These are phyloP conservation scores for Nomada fabriciana DNA, from an alignment of 2,888 invertebrate genomes.

Conservation along the genomic window DNA sequence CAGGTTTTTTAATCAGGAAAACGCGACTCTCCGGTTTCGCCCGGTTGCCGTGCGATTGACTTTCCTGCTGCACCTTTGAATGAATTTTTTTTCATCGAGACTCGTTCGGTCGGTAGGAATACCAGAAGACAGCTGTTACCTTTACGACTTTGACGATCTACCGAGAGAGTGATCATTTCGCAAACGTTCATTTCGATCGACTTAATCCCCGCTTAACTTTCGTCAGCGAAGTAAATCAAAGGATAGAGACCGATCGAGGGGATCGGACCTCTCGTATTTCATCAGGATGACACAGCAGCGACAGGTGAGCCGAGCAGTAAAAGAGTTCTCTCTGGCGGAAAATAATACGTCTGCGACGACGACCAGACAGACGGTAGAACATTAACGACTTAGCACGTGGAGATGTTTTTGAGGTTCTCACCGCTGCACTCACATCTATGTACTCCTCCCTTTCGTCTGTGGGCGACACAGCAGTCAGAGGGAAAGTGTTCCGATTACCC, in stretches of 20 bases:
- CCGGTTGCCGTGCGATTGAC: slow-evolving; percentile 38
- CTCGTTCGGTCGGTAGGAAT: slow-evolving; percentile 8
- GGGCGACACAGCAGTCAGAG: background rate
- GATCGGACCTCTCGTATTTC: background rate
- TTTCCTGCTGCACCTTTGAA: slow-evolving; percentile 38
- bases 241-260: background rate
- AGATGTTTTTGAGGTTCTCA: slow-evolving; percentile 17
- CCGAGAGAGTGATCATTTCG: too few relatives aligned
- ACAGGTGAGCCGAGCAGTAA: background rate
- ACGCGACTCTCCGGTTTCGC: slow-evolving; percentile 14
- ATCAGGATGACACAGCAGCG: background rate
- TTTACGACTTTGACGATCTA: slow-evolving; percentile 8
- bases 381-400: slow-evolving; percentile 12
- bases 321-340: background rate
- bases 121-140: slow-evolving; percentile 20
- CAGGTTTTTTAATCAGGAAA: slow-evolving; percentile 17
- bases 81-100: slow-evolving; percentile 31
- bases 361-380: background rate
- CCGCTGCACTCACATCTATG: slow-evolving; percentile 16
- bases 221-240: too few relatives aligned
- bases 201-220: background rate
- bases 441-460: background rate
- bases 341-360: slow-evolving; percentile 12
- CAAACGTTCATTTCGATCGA: background rate
- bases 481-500: slow-evolving; percentile 35